These are phyloP conservation scores for Apomyelois bistriatella DNA, from an alignment of 2,888 invertebrate genomes.

Conservation along the genomic window DNA sequence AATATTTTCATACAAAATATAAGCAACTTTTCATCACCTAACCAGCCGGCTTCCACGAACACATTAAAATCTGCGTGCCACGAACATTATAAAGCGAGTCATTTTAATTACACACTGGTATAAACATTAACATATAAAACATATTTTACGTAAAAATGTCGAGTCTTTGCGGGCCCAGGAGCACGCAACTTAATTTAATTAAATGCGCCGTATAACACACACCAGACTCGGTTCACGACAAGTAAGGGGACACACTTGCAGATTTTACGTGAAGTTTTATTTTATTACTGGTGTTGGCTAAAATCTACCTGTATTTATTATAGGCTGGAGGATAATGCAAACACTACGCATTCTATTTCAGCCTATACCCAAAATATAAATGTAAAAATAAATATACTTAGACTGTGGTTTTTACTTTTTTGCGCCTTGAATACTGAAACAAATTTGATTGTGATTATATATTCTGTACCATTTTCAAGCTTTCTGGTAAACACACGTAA, in stretches of 20 bases:
- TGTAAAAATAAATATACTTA: too few relatives aligned
- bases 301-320: too few relatives aligned
- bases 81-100: slow-evolving; percentile 26
- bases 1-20: neutral
- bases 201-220: slow-evolving; percentile 63
- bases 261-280: neutral
- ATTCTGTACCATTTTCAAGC: too few relatives aligned
- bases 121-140: slow-evolving; percentile 29
- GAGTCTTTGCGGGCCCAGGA: slow-evolving; percentile 44
- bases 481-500: too few relatives aligned
- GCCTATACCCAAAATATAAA: too few relatives aligned
- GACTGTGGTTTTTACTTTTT: too few relatives aligned
- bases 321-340: too few relatives aligned
- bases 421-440: too few relatives aligned
- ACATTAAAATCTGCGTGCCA: slow-evolving; percentile 16
- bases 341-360: too few relatives aligned
- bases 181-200: slow-evolving; percentile 70
- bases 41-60: neutral
- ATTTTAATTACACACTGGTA: slow-evolving; percentile 32
- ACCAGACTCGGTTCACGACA: slow-evolving; percentile 28
- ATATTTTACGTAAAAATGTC: slow-evolving; percentile 29
- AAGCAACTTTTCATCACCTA: slow-evolving; percentile 1
- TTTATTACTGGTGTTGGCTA: neutral
- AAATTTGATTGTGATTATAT: too few relatives aligned
- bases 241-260: neutral